Percentiles rank a stretch among this genome's conserved stretches.
phyloP scores from a whole-genome alignment of 1,140 invertebrate species.

The Chlorops oryzae region DNA sequence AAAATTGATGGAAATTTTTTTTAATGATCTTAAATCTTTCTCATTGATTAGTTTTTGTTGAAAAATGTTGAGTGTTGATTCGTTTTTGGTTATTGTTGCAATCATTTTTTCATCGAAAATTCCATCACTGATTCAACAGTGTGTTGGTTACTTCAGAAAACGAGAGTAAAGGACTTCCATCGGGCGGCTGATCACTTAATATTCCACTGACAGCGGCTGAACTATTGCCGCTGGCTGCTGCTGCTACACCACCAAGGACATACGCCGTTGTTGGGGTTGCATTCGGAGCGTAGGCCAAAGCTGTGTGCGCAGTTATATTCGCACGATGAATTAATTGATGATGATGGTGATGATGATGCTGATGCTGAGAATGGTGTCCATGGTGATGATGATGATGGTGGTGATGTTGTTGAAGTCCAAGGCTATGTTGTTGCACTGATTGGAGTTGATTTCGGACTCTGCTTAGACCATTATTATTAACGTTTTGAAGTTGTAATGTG shows the following conservation, averaged over 20 bases:
- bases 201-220: conserved; percentile 42
- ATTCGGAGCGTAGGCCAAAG: conserved; percentile 38
- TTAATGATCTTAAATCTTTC: no score
- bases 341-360: conserved; percentile 26
- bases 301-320: conserved; percentile 51
- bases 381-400: conserved; percentile 46
- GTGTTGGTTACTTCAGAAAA: conserved; percentile 79
- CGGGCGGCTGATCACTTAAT: conserved; percentile 52
- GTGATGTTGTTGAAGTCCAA: conserved; percentile 12
- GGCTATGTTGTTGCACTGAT: conserved; percentile 17
- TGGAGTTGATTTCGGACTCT: conserved; percentile 23
- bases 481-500: no score
- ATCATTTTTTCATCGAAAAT: no score
- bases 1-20: no score
- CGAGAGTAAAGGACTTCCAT: conserved; percentile 73
- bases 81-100: no score
- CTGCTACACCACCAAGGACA: conserved; percentile 7
- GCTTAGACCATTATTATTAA: no score
- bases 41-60: no score
- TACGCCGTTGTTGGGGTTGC: conserved; percentile 17
- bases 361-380: conserved; percentile 50
- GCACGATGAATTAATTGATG: conserved; percentile 19
- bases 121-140: conserved; percentile 64
- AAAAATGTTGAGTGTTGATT: no score
- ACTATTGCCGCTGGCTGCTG: conserved; percentile 35